Evolutionary conservation across 2,113 vertebrate genomes (phyloP).

Genomic region (Macquaria ambigua): DNA sequence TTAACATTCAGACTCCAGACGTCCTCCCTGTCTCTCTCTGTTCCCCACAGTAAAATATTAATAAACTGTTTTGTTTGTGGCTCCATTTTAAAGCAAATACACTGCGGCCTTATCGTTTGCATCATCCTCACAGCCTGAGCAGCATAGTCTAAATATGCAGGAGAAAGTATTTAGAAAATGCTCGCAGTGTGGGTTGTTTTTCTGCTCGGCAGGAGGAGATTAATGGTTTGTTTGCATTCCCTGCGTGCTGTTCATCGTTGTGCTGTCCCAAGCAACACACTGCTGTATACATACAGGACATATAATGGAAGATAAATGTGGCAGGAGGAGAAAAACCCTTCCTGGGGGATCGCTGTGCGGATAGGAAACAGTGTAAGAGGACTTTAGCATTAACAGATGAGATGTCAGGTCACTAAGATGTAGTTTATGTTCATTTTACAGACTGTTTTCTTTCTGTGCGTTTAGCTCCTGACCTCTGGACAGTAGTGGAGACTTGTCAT

Average conservation of each 20-base stretch:
- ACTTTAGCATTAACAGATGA: constrained; percentile 17
- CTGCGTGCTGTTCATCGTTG: constrained; percentile 38
- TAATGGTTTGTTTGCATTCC: constrained; percentile 72
- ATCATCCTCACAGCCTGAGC: constrained; percentile 11
- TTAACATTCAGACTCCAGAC: constrained; percentile 18
- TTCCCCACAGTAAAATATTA: constrained; percentile 47
- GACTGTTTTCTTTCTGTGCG: constrained; percentile 27
- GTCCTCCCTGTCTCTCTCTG: neutral
- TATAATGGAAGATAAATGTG: constrained; percentile 53
- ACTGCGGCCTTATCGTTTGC: constrained; percentile 21
- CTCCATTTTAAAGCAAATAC: constrained; percentile 33
- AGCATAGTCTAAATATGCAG: constrained; percentile 27
- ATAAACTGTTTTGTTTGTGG: constrained; percentile 35
- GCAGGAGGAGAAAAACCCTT: neutral
- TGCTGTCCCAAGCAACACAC: constrained; percentile 41
- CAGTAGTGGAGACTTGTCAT: neutral
- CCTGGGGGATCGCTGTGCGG: neutral
- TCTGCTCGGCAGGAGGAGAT: constrained; percentile 51
- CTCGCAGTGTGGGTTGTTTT: constrained; percentile 48
- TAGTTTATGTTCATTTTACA: constrained; percentile 15
- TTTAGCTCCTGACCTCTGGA: constrained; percentile 29
- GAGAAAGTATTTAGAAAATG: constrained; percentile 33
- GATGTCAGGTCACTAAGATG: neutral
- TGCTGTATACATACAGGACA: constrained; percentile 47
- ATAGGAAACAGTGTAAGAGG: neutral